Evolutionary conservation across 2,797 vertebrate genomes (phyloP).

Genomic region (Gobio occitaniae): DNA sequence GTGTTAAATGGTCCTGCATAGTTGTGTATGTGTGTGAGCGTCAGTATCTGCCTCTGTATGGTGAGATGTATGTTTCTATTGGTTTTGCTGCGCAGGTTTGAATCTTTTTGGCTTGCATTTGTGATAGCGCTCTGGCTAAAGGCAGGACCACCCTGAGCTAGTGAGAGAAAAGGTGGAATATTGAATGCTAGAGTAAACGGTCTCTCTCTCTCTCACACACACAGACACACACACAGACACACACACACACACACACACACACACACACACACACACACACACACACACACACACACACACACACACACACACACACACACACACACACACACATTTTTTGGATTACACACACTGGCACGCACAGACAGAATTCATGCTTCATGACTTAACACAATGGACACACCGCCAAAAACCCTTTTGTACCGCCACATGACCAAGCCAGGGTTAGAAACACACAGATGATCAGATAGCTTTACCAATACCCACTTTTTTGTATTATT

Average conservation of each 20-base stretch:
- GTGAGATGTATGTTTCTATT: constrained; percentile 30
- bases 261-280: too few relatives aligned
- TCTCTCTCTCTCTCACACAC: constrained; percentile 46
- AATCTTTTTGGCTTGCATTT: constrained; percentile 30
- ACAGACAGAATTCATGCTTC: constrained; percentile 64
- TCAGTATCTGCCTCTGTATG: constrained; percentile 29
- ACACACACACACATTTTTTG: constrained; percentile 58
- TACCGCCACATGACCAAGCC: constrained; percentile 70
- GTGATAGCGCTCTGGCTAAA: constrained; percentile 65
- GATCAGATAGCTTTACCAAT: constrained; percentile 10
- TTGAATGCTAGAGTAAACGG: constrained; percentile 73
- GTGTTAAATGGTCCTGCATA: constrained; percentile 32
- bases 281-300: too few relatives aligned
- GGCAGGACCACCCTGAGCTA: constrained; percentile 75
- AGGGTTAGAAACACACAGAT: constrained; percentile 46
- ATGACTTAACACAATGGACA: constrained; percentile 54
- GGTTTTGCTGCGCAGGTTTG: constrained; percentile 38
- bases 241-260: too few relatives aligned
- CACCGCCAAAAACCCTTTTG: constrained; percentile 71
- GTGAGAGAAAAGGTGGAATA: constrained; percentile 72
- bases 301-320: constrained; percentile 60
- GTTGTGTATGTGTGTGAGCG: constrained; percentile 25
- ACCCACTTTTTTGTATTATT: neutral
- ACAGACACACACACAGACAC: too few relatives aligned
- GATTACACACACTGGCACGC: constrained; percentile 59